Percentiles rank a stretch among this genome's conserved stretches.
Evolutionary conservation across 2,888 invertebrate genomes (phyloP).

Genomic region (Drosophila kokeensis): DNA sequence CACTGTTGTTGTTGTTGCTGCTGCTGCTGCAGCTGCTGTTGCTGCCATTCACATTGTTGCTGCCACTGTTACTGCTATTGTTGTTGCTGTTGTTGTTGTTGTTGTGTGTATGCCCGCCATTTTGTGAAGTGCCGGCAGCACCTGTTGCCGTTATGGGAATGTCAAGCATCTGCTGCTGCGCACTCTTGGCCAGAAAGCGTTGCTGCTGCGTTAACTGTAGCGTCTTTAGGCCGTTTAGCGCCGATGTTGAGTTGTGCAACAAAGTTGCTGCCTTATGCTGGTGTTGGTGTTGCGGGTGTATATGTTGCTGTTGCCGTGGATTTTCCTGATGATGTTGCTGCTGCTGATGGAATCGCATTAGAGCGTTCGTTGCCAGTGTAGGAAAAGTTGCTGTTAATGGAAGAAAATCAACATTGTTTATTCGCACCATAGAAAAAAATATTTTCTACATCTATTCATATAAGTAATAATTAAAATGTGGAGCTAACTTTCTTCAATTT

Average conservation of each 20-base stretch:
- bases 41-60: constrained; percentile 11
- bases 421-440: not conserved
- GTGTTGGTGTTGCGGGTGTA: constrained; percentile 38
- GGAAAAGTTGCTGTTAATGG: constrained; percentile 55
- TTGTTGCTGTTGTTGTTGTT: constrained; percentile 21
- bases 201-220: constrained; percentile 74
- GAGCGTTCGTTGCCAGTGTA: constrained; percentile 69
- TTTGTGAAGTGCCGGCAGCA: constrained; percentile 38
- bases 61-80: constrained; percentile 28
- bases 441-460: not conserved
- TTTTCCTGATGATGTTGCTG: constrained; percentile 50
- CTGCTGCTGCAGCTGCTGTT: constrained; percentile 25
- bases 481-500: not conserved
- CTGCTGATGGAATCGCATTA: constrained; percentile 79
- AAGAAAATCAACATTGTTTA: not conserved
- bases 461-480: not conserved
- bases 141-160: constrained; percentile 46
- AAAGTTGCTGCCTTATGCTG: constrained; percentile 57
- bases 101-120: constrained; percentile 37
- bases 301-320: constrained; percentile 55
- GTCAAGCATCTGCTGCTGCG: constrained; percentile 75
- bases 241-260: constrained; percentile 57
- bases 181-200: constrained; percentile 66
- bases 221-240: constrained; percentile 77
- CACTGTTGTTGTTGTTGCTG: constrained; percentile 53